Evolutionary conservation across 2,797 vertebrate species (phyloP), one percentile per base, ranked within the genome.

Genomic region (Rhinatrema bivittatum): DNA sequence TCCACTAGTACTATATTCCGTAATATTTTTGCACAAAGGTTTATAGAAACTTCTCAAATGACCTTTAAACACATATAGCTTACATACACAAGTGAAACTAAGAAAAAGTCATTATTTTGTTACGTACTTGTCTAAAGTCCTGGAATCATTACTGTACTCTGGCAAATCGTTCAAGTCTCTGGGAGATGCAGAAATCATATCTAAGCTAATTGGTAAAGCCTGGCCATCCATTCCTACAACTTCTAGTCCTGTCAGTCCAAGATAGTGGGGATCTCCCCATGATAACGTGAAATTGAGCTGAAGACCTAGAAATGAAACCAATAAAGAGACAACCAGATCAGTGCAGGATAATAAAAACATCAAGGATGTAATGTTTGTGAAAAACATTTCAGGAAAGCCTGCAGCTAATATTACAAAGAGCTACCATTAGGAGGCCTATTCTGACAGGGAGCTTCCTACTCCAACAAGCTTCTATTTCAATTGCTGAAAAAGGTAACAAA

Each of bases 211-310:
- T 39, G 88, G 82, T 50, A 98, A 53, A 5, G 84, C 71, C 7
- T 90, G 82, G 2, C 94, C 91, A 1, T 88, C 80, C 44, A 70
- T 86, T 24, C 88, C 88, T 28, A 97, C 89, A 50, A 97, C 79
- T 68, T 99, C 94, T 44, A 99, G 60, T 50, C 91, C 93, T 0
- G 94, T 93, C 67, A 97, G 70, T 8, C 95, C 94, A 47, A 97
- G 61, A 64, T 91, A 97, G 53, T 96, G 88, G 16, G 60, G 62
- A 56, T 99, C 94, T 2, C 95, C 94, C 95, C 95, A 99, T 1
- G 94, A 92, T 38, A 78, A 46, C 2, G 81, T 69, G 51, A 98
- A 79, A 51, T 88, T 89, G 48, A 98, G 59, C 11, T 80, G 86
- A 42, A 98, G 81, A 56, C 84, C 95, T 98, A 28, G 2, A 22